Evolutionary conservation across 2,797 vertebrate species (phyloP).

Genomic region (Phoeniculus purpureus): DNA sequence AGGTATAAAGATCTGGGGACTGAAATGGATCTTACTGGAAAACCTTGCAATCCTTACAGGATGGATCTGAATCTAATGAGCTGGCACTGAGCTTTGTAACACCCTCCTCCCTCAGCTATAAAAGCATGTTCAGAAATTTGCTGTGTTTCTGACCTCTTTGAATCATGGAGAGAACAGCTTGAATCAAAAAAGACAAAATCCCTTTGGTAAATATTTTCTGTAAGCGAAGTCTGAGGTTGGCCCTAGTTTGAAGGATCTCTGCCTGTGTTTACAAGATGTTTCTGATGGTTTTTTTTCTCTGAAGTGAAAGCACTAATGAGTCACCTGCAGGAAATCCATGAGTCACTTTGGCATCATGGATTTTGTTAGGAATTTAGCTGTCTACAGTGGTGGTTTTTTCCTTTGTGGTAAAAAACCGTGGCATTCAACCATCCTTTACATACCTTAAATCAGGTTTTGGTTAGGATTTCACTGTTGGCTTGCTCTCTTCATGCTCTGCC

Average conservation of each 20-base stretch:
- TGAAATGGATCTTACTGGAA: not conserved
- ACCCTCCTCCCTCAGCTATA: not conserved
- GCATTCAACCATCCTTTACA: not conserved
- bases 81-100: not conserved
- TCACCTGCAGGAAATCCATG: conserved; percentile 50
- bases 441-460: not conserved
- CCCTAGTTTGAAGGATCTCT: not conserved
- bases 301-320: conserved; percentile 59
- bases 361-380: not conserved
- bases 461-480: not conserved
- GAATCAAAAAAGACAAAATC: not conserved
- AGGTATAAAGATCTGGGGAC: not conserved
- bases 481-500: not conserved
- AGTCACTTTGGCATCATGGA: conserved; percentile 2
- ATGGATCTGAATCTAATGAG: not conserved
- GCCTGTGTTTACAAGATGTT: conserved; percentile 21
- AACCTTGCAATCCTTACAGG: not conserved
- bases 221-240: conserved; percentile 21
- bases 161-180: not conserved
- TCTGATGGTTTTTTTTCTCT: not conserved
- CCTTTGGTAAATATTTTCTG: not conserved
- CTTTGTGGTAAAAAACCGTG: not conserved
- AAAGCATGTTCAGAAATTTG: not conserved
- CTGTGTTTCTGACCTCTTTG: not conserved
- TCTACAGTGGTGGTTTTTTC: not conserved